Percentiles rank a stretch among this genome's conserved stretches.
These are phyloP conservation scores for Drosophila dives DNA, from an alignment of 2,888 invertebrate species.

Conservation along the genomic window DNA sequence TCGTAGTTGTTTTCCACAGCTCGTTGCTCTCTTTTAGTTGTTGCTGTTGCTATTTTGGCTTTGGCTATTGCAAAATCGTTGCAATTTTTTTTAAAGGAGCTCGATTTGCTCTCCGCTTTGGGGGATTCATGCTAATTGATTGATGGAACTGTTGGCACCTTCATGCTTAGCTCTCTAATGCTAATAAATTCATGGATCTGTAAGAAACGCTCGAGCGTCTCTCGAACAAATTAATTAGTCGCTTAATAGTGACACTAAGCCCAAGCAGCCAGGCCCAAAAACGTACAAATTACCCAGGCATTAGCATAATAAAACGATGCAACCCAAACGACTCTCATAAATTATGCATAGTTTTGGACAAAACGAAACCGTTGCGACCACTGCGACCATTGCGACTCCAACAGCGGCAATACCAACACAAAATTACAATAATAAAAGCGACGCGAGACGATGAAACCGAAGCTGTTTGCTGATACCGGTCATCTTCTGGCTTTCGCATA, in stretches of 20 bases:
- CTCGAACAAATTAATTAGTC: conserved; percentile 79
- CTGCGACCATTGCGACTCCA: conserved; percentile 21
- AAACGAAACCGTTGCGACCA: conserved; percentile 67
- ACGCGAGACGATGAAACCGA: conserved; percentile 55
- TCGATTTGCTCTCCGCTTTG: conserved; percentile 12
- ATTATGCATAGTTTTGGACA: conserved; percentile 73
- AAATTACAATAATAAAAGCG: conserved; percentile 73
- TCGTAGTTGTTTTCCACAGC: conserved; percentile 12
- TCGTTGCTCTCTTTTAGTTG: conserved; percentile 36
- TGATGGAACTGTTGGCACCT: conserved; percentile 75
- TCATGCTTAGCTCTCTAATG: conserved; percentile 60
- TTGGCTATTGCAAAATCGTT: conserved; percentile 57
- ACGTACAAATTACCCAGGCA: conserved; percentile 71
- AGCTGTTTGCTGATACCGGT: conserved; percentile 64
- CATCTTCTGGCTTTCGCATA: conserved; percentile 68
- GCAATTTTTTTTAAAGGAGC: conserved; percentile 27
- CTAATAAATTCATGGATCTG: conserved; percentile 67
- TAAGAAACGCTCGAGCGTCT: conserved; percentile 46
- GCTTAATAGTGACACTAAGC: conserved; percentile 80
- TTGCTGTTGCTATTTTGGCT: conserved; percentile 13
- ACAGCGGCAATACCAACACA: conserved; percentile 18
- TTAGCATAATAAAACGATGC: conserved; percentile 79
- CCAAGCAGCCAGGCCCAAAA: conserved; percentile 64
- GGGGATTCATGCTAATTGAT: conserved; percentile 61
- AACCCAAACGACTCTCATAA: conserved; percentile 72